Base-by-base conservation (phyloP, 2,113 vertebrate species). In the Leuciscus idus region DNA sequence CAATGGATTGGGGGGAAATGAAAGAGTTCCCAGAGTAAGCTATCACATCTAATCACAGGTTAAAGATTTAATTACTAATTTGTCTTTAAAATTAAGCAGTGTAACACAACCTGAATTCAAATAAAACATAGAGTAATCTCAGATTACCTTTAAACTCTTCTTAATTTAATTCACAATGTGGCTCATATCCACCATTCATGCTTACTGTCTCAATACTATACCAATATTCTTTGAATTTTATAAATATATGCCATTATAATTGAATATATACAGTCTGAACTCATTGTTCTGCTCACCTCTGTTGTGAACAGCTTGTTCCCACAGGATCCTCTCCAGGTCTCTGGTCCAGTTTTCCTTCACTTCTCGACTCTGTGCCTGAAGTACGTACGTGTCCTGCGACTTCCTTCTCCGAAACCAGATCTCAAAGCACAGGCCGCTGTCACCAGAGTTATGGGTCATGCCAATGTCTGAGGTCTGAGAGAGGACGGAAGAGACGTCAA, bases 351-450 rank as follows among this genome's bases (percentile, higher is more conserved):
- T 92, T 82, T 92, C 89, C 90, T 96, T 96, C 81, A 93, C 88
- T 46, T 95, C 95, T 15, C 88, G 59, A 85, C 91, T 93, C 70
- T 84, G 79, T 4, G 94, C 89, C 36, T 89, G 94, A 61, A 95
- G 91, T 4, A 86, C 87, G 83, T 95, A 95, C 0, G 95, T 96
- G 92, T 95, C 95, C 84, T 95, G 92, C 19, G 90, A 93, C 91
- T 95, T 95, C 85, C 94, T 93, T 70, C 95, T 93, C 79, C 94
- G 92, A 89, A 95, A 94, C 95, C 95, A 95, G 76, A 96, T 95
- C 92, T 96, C 95, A 85, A 95, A 96, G 72, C 95, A 93, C 87
- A 93, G 89, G 11, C 91, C 85, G 30, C 92, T 92, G 68, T 93
- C 87, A 1, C 88, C 92, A 4, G 91, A 92, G 88, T 93, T 94